Evolutionary conservation across 2,113 vertebrate species (phyloP).

Genomic region (Tragelaphus scriptus): DNA sequence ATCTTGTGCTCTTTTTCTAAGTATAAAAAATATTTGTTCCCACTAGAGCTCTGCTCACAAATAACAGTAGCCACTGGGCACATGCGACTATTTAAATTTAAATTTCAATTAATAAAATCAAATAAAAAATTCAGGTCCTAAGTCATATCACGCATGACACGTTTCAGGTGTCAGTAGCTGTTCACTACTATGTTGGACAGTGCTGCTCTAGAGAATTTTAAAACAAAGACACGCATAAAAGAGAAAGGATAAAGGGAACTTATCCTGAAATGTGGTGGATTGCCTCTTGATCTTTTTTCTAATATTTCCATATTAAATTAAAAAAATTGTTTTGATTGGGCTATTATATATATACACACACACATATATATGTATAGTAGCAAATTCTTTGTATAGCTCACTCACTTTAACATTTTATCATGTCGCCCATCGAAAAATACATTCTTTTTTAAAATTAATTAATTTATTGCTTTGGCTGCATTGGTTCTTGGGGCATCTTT

Average conservation of each 20-base stretch:
- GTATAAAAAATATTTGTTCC: not conserved
- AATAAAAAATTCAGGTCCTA: not conserved
- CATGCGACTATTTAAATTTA: not conserved
- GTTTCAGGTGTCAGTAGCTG: not conserved
- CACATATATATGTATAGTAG: not conserved
- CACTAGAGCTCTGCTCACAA: not conserved
- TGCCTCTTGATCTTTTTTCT: not conserved
- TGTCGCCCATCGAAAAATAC: not conserved
- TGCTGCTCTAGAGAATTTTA: not conserved
- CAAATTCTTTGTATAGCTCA: not conserved
- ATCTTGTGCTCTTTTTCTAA: not conserved
- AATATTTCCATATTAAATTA: not conserved
- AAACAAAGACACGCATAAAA: not conserved
- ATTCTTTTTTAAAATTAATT: not conserved
- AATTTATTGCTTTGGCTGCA: not conserved
- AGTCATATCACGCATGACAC: not conserved
- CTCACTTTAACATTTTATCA: not conserved
- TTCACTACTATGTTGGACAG: not conserved
- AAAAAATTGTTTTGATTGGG: not conserved
- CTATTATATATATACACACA: not conserved
- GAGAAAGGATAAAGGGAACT: not conserved
- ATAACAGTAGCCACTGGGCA: not conserved
- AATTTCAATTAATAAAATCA: not conserved
- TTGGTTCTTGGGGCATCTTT: not conserved
- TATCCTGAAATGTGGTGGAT: not conserved